Conservation (phyloP, 2,113 vertebrate species). For the Equus przewalskii region DNA sequence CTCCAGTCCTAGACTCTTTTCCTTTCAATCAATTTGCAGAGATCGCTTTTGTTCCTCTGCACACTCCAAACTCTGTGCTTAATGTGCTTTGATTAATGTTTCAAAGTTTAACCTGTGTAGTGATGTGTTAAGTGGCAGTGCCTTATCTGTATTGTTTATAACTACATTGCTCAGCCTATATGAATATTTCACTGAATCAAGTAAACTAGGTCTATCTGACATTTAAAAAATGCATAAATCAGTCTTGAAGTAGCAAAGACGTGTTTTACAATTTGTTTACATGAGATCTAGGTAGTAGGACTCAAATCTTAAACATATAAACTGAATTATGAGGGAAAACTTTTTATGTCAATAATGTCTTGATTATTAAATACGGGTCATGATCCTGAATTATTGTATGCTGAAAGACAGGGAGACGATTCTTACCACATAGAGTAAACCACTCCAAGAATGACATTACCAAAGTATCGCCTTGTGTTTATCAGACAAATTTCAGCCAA, state of each 20-base stretch:
- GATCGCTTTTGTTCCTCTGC: slow-evolving; percentile 75
- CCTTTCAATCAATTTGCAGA: slow-evolving; percentile 76
- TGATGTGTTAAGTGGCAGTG: slow-evolving; percentile 9
- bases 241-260: background rate
- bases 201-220: background rate
- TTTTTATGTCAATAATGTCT: background rate
- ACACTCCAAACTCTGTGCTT: slow-evolving; percentile 66
- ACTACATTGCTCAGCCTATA: background rate
- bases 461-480: background rate
- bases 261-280: background rate
- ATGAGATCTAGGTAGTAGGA: background rate
- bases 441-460: background rate
- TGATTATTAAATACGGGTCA: background rate
- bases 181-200: slow-evolving; percentile 1
- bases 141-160: slow-evolving; percentile 30
- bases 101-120: slow-evolving; percentile 67
- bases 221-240: background rate
- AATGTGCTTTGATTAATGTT: slow-evolving; percentile 75
- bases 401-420: background rate
- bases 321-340: background rate
- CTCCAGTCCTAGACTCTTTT: slow-evolving; percentile 65
- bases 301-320: background rate
- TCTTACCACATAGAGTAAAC: background rate
- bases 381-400: background rate
- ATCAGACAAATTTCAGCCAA: background rate